Conservation (phyloP, 1,140 invertebrate species). For the Lucilia cuprina region DNA sequence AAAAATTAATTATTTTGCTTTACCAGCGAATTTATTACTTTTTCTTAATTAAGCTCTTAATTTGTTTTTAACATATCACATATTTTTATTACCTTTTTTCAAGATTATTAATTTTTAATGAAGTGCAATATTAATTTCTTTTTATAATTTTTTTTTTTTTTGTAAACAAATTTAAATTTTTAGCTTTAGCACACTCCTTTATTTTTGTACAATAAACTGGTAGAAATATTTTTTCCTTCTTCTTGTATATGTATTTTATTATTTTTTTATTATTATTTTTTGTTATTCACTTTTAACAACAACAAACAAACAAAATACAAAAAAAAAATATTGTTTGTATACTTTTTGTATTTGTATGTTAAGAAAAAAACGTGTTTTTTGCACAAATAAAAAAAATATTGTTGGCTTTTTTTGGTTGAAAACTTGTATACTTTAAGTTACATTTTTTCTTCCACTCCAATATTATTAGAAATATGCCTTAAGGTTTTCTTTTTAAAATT, state of each 20-base stretch:
- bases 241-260: background rate
- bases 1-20: background rate
- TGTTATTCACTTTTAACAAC: conserved; percentile 5
- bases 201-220: background rate
- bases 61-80: background rate
- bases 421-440: conserved; percentile 29
- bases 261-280: conserved; percentile 10
- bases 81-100: background rate
- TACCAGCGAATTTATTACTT: background rate
- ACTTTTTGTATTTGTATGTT: conserved; percentile 18
- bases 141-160: background rate
- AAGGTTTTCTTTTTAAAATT: conserved; percentile 2
- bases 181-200: background rate
- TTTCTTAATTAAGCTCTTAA: background rate
- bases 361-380: conserved; percentile 24
- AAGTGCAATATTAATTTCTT: background rate
- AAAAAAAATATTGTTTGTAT: background rate
- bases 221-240: background rate
- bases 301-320: background rate
- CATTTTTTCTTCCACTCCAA: conserved; percentile 15
- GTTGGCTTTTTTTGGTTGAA: conserved; percentile 22
- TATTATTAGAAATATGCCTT: conserved; percentile 15
- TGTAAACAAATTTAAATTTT: background rate
- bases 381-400: conserved; percentile 16
- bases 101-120: background rate